Evolutionary conservation across 2,113 vertebrate genomes (phyloP).

Genomic region (Trochalopteron elliotii): DNA sequence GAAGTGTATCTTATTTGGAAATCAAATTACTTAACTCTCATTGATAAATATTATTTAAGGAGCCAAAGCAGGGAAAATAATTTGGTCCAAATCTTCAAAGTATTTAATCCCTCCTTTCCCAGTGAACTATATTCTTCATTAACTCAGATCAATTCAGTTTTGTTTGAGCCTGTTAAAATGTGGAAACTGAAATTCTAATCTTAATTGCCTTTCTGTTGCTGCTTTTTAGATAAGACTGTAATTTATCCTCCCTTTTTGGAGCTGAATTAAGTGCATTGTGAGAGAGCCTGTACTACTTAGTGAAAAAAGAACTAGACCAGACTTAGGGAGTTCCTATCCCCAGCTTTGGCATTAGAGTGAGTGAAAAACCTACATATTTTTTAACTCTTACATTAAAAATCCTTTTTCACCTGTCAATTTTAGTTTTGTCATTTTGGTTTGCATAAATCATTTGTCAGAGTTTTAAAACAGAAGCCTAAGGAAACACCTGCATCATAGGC

Average conservation of each 20-base stretch:
- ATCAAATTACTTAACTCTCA: background rate
- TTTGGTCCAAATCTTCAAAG: background rate
- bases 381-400: background rate
- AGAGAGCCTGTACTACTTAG: background rate
- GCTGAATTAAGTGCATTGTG: background rate
- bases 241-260: background rate
- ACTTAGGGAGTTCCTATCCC: background rate
- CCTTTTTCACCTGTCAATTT: background rate
- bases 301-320: background rate
- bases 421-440: slow-evolving; percentile 41
- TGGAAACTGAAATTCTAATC: slow-evolving; percentile 38
- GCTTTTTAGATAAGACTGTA: slow-evolving; percentile 25
- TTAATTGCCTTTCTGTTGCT: slow-evolving; percentile 24
- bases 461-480: slow-evolving; percentile 18
- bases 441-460: slow-evolving; percentile 25
- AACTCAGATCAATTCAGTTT: background rate
- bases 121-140: background rate
- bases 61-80: background rate
- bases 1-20: background rate
- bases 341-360: background rate
- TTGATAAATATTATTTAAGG: background rate
- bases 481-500: slow-evolving; percentile 36
- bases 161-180: background rate
- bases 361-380: background rate
- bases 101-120: background rate